Percentiles rank a stretch among this genome's conserved stretches.
These are phyloP conservation scores for Eumacrocentrus americanus DNA, from an alignment of 2,888 invertebrate species.

Conservation along the genomic window DNA sequence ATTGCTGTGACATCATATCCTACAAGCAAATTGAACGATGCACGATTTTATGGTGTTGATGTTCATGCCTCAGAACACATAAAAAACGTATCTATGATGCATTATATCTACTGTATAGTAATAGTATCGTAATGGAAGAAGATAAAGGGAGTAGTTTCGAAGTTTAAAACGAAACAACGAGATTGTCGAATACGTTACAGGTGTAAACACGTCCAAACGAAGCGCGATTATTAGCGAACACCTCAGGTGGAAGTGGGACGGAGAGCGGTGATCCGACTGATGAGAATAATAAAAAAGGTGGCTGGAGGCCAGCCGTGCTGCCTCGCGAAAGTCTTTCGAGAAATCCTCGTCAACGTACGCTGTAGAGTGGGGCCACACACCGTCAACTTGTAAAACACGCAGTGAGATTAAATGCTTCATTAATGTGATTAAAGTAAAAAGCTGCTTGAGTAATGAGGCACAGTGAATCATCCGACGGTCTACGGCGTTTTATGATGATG, in stretches of 20 bases:
- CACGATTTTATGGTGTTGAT: no score
- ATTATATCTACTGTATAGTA: no score
- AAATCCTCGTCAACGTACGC: slow-evolving; percentile 51
- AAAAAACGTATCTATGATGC: no score
- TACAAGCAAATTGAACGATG: no score
- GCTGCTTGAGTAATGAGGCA: slow-evolving; percentile 59
- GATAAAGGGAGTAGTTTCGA: background rate
- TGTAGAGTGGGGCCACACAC: slow-evolving; percentile 57
- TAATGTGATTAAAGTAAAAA: slow-evolving; percentile 62
- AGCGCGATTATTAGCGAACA: slow-evolving; percentile 51
- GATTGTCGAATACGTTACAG: slow-evolving; percentile 39
- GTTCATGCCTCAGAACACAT: no score
- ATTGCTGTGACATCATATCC: no score
- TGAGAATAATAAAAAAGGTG: slow-evolving; percentile 36
- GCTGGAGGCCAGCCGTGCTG: slow-evolving; percentile 20
- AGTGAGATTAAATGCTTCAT: slow-evolving; percentile 62
- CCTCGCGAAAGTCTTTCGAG: slow-evolving; percentile 36
- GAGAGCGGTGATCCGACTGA: slow-evolving; percentile 24
- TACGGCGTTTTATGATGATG: slow-evolving; percentile 20
- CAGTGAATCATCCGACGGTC: slow-evolving; percentile 56
- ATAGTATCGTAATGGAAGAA: background rate
- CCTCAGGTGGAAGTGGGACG: slow-evolving; percentile 38
- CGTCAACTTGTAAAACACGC: slow-evolving; percentile 60
- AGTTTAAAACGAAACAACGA: background rate
- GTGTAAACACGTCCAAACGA: slow-evolving; percentile 56